A percentile compares a stretch with the other conserved stretches of the same genome.
phyloP scores from a whole-genome alignment of 30 jellyfish, hydroid and myxozoan genomes.

The Pseudorhiza aurosa region DNA sequence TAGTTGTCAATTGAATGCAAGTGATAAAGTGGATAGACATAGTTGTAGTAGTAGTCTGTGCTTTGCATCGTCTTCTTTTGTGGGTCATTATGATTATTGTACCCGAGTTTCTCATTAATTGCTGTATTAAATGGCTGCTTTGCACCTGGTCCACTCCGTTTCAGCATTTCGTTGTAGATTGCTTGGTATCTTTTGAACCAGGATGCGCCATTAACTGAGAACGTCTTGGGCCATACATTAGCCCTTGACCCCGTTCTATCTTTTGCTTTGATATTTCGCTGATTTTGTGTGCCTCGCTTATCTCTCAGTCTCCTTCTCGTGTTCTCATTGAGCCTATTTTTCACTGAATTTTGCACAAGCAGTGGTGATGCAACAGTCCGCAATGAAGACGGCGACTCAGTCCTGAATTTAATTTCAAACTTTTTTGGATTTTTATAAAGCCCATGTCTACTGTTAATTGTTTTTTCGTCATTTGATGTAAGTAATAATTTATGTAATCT shows the following conservation, averaged over 20 bases:
- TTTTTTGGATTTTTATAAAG: slow-evolving; percentile 49
- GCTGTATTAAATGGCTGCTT: background rate
- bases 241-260: background rate
- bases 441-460: slow-evolving; percentile 57
- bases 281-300: background rate
- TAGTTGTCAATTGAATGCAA: slow-evolving; percentile 32
- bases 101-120: background rate
- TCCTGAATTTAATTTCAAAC: slow-evolving; percentile 42
- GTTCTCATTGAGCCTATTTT: slow-evolving; percentile 1
- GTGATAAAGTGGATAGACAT: slow-evolving; percentile 55
- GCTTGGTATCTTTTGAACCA: slow-evolving; percentile 52
- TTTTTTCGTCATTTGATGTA: slow-evolving; percentile 37
- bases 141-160: slow-evolving; percentile 1
- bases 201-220: slow-evolving; percentile 22
- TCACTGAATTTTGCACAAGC: slow-evolving; percentile 49
- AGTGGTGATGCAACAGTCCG: slow-evolving; percentile 66
- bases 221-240: background rate
- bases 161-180: slow-evolving; percentile 4
- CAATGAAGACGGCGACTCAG: slow-evolving; percentile 64
- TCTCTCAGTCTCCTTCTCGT: slow-evolving; percentile 10
- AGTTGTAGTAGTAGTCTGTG: slow-evolving; percentile 23
- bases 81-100: background rate
- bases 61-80: slow-evolving; percentile 6
- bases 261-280: background rate
- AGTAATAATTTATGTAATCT: slow-evolving; percentile 22